These are phyloP conservation scores for Acrocephalus kingi DNA, from an alignment of 2,113 vertebrate species.

Conservation along the genomic window DNA sequence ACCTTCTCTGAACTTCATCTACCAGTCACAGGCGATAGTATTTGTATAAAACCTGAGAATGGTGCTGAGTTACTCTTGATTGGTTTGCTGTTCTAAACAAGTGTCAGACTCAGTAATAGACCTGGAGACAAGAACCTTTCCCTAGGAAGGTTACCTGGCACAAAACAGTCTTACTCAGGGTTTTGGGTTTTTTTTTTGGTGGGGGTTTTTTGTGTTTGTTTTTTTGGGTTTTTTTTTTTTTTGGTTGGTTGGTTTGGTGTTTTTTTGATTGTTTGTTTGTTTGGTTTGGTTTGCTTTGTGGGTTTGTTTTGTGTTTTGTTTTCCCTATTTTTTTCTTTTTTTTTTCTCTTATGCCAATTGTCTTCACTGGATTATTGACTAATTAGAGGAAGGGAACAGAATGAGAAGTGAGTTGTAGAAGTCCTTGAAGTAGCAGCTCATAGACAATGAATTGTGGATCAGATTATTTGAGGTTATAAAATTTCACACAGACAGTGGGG, in stretches of 20 bases:
- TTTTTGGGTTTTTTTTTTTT: not conserved
- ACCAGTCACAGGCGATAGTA: accelerated
- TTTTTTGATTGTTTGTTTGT: no score
- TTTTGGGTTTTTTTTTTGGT: no score
- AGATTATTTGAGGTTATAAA: not conserved
- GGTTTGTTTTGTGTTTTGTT: not conserved
- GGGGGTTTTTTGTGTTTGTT: no score
- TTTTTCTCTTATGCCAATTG: not conserved
- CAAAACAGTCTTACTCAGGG: not conserved
- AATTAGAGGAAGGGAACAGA: not conserved
- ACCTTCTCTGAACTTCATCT: not conserved
- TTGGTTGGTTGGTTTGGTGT: no score
- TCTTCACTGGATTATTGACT: not conserved
- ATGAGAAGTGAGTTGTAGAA: not conserved
- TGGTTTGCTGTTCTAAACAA: not conserved
- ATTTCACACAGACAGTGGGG: not conserved
- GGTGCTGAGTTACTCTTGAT: not conserved
- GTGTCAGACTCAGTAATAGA: not conserved
- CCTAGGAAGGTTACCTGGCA: accelerated
- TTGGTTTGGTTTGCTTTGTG: no score
- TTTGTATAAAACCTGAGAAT: not conserved
- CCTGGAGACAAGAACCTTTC: not conserved
- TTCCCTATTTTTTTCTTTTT: accelerated
- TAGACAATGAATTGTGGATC: not conserved
- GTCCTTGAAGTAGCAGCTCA: not conserved